Conservation (phyloP, 2,113 vertebrate genomes). For the Monarcha castaneiventris region DNA sequence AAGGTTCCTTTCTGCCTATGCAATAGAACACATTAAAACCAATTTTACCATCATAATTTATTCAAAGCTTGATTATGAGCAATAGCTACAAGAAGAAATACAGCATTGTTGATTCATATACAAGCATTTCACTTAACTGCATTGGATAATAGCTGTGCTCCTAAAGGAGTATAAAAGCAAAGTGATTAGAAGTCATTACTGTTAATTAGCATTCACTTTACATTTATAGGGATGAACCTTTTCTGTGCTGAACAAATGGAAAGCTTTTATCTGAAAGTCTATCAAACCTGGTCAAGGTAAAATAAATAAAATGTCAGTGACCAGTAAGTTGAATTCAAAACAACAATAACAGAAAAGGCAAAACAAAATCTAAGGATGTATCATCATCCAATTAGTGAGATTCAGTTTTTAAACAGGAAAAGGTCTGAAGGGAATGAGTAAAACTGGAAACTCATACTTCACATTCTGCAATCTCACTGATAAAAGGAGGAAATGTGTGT, state of each 20-base stretch:
- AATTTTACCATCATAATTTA: slow-evolving; percentile 71
- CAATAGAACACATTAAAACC: slow-evolving; percentile 70
- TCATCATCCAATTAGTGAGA: slow-evolving; percentile 76
- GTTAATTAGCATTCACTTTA: slow-evolving; percentile 79
- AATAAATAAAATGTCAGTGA: slow-evolving; percentile 51
- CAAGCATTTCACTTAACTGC: slow-evolving; percentile 76
- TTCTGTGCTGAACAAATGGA: slow-evolving; percentile 55
- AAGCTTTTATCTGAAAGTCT: slow-evolving; percentile 72
- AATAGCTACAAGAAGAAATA: slow-evolving; percentile 66
- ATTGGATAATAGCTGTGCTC: slow-evolving; percentile 76
- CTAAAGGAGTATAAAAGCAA: slow-evolving; percentile 77
- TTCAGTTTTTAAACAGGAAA: slow-evolving; percentile 82
- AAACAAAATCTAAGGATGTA: slow-evolving; percentile 61
- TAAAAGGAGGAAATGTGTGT: slow-evolving; percentile 90
- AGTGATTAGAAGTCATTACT: slow-evolving; percentile 80
- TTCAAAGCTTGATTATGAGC: slow-evolving; percentile 73
- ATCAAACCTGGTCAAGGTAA: slow-evolving; percentile 72
- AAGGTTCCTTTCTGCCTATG: slow-evolving; percentile 45
- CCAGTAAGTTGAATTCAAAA: slow-evolving; percentile 65
- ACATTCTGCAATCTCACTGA: slow-evolving; percentile 81
- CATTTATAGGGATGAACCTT: slow-evolving; percentile 71
- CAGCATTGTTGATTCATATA: slow-evolving; percentile 75
- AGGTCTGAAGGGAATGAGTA: slow-evolving; percentile 75
- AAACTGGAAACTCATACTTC: slow-evolving; percentile 80
- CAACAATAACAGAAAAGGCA: slow-evolving; percentile 26